These are phyloP conservation scores for Aphelinus atriplicis DNA, from an alignment of 1,140 invertebrate genomes.

Conservation along the genomic window DNA sequence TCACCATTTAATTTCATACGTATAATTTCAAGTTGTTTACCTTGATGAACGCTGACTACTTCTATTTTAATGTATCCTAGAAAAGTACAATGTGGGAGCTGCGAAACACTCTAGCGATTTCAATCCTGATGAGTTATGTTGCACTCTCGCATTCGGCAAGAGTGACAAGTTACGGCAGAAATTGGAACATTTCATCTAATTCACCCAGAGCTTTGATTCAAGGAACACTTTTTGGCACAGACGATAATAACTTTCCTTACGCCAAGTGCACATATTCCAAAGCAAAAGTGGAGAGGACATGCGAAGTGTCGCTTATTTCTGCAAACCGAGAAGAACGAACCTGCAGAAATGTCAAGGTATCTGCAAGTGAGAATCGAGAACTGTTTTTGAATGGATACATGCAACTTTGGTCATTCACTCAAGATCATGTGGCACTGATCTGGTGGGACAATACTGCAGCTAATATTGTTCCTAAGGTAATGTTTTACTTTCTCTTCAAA, in stretches of 20 bases:
- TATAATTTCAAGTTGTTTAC: too few relatives aligned
- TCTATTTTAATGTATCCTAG: too few relatives aligned
- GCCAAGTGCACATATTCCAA: neutral
- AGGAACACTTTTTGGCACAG: constrained; percentile 16
- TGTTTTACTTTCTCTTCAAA: too few relatives aligned
- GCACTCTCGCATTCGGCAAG: too few relatives aligned
- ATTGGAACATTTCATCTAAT: too few relatives aligned
- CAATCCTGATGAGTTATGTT: too few relatives aligned
- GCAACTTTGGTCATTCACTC: neutral
- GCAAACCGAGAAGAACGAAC: neutral
- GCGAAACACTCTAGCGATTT: too few relatives aligned
- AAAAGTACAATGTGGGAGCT: too few relatives aligned
- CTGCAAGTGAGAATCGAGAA: neutral
- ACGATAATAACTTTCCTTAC: constrained; percentile 1
- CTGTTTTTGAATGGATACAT: constrained; percentile 17
- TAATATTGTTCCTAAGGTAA: too few relatives aligned
- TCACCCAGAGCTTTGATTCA: neutral
- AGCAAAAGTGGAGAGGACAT: neutral
- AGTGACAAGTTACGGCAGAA: too few relatives aligned
- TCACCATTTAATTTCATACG: too few relatives aligned
- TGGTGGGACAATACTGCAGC: neutral
- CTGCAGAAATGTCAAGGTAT: constrained; percentile 2
- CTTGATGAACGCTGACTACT: too few relatives aligned
- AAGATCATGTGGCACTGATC: neutral
- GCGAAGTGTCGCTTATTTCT: neutral